Base-by-base conservation (phyloP, 2,113 vertebrate genomes). In the Urocitellus parryii region DNA sequence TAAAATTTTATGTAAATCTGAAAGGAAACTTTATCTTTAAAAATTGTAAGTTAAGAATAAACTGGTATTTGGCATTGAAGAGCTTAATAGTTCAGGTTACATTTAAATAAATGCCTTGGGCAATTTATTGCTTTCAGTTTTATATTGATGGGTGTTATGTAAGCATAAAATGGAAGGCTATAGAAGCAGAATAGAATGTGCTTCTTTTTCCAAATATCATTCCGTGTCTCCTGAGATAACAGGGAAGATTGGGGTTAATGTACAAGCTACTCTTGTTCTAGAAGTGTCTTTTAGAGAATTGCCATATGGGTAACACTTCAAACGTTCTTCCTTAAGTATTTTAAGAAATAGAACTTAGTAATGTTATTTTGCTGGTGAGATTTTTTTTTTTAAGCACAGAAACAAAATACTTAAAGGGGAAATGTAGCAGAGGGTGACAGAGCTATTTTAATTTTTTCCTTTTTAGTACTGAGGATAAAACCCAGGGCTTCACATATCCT, bases 21-120 rank as follows among this genome's bases (percentile, higher is more conserved):
- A 68, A 90, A 95, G 88, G 39, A 90, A 78, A 8, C 25, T 48
- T 73, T 74, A 63, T 91, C 73, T 94, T 97, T 77, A 58, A 88
- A 96, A 91, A 88, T 45, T 42, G 3, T 68, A 94, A 89, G 32
- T 87, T 92, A 84, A 78, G 94, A 81, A 45, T 45, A 94, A 88
- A 51, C 6, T 79, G 45, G 20, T 39, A 39, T 88, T 95, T 92
- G 32, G 51, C n/a, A 80, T 17, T 45, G 90, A 58, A 67, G n/a
- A 77, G 39, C 24, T 91, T 93, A 90, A 48, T 72, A 80, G 90
- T 80, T 92, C 58, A 78, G 73, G 53, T 81, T 77, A 96, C 24
- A 78, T 88, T 92, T 84, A 48, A 92, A 74, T 86, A 68, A 95
- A 17, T 82, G n/a, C 10, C 29, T n/a, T 29, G 4, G 74, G 45